These are phyloP conservation scores for Drosophila paramelanica DNA, from an alignment of 2,888 invertebrate genomes.

Conservation along the genomic window DNA sequence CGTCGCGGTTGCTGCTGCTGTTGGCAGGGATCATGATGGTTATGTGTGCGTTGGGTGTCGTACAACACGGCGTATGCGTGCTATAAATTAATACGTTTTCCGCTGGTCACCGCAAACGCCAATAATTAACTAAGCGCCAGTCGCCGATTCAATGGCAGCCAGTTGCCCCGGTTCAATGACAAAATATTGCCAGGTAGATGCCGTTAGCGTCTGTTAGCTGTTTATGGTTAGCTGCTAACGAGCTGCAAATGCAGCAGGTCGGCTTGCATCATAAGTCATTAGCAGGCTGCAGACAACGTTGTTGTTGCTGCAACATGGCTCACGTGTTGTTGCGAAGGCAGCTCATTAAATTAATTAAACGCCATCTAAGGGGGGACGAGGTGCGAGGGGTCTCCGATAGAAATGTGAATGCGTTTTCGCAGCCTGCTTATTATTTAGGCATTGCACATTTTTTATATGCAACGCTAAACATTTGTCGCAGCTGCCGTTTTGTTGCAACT, in stretches of 20 bases:
- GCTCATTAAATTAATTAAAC: slow-evolving; percentile 79
- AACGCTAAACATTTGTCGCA: slow-evolving; percentile 48
- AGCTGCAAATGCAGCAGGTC: slow-evolving; percentile 36
- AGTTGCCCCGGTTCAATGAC: slow-evolving; percentile 22
- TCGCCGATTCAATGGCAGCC: slow-evolving; percentile 18
- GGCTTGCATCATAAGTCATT: slow-evolving; percentile 45
- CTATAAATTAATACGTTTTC: slow-evolving; percentile 68
- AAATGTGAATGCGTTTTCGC: slow-evolving; percentile 34
- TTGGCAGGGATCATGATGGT: slow-evolving; percentile 46
- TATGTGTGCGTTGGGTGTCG: slow-evolving; percentile 10
- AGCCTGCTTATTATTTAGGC: slow-evolving; percentile 56
- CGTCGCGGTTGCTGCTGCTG: slow-evolving; percentile 25
- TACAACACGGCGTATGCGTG: slow-evolving; percentile 42
- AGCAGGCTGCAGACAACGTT: slow-evolving; percentile 34
- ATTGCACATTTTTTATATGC: slow-evolving; percentile 38
- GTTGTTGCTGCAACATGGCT: slow-evolving; percentile 1
- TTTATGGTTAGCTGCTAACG: slow-evolving; percentile 55
- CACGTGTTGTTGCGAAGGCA: slow-evolving; percentile 39
- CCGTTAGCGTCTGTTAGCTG: slow-evolving; percentile 13
- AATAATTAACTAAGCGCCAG: slow-evolving; percentile 70
- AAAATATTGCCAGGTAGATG: slow-evolving; percentile 10
- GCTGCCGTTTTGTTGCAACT: slow-evolving; percentile 62
- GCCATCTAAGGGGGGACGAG: slow-evolving; percentile 11
- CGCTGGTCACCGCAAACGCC: slow-evolving; percentile 46
- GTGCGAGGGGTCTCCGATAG: neutral